Evolutionary conservation across 2,797 vertebrate species (phyloP), one percentile per base, ranked within the genome.

Genomic region (Mormyrus proboscirostris): DNA sequence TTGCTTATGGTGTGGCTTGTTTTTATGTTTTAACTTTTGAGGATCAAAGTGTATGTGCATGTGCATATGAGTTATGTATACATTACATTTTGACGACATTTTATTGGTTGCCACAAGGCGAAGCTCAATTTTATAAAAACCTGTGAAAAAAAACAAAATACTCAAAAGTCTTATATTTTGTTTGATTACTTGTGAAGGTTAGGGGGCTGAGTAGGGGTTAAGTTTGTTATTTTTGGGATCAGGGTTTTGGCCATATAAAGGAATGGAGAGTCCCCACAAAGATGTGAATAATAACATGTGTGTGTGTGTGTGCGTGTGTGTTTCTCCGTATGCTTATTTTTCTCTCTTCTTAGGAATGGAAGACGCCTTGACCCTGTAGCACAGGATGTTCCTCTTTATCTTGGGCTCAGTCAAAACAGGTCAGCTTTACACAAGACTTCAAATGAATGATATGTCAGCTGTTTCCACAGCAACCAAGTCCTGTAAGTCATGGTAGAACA

Each of bases 341-440:
- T 82, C 79, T 83, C 83, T 51, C 19, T 49, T 44, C 44, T 25
- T 25, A 49, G 49, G n/a, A 14, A 22, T 51, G n/a, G 83, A 85
- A 25, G 49, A 85, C n/a, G 22, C 9, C 47, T 51, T 25, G 44
- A 85, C 44, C 49, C 49, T 14, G 44, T 14, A 49, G 83, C 49
- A 85, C 83, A 51, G 49, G 49, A 85, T 51, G n/a, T 51, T 93
- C 91, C 92, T 92, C 90, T 89, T 85, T 50, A 51, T 50, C 44
- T 47, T 47, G 47, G 41, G 83, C 44, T 51, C 83, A 50, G 83
- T 85, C 82, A 84, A 50, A 49, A 50, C 47, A 25, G 44, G 82
- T 47, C 83, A 85, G 49, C 44, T 85, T 85, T 51, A 85, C 83
- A 51, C 25, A 85, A 50, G 47, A 50, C 83, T 85, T 49, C 47